Evolutionary conservation across 2,888 invertebrate species (phyloP).

Genomic region (Urechis unicinctus): DNA sequence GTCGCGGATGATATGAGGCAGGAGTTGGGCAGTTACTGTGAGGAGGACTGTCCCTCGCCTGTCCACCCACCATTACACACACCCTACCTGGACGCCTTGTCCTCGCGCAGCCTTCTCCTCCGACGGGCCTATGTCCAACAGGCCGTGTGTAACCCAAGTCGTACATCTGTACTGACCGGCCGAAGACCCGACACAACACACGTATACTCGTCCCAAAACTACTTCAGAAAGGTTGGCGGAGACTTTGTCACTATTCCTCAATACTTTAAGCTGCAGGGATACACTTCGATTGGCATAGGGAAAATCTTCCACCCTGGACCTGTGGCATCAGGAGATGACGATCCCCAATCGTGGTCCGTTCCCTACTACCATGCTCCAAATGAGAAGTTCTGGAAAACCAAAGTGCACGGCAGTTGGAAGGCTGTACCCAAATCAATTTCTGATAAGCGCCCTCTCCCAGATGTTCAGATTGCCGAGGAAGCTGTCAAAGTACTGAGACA

Average conservation of each 20-base stretch:
- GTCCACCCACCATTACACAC: too few relatives aligned
- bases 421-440: not conserved
- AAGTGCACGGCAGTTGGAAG: not conserved
- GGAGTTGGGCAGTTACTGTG: too few relatives aligned
- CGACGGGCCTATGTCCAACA: slow-evolving; percentile 19
- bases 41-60: too few relatives aligned
- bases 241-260: slow-evolving; percentile 24
- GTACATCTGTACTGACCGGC: slow-evolving; percentile 23
- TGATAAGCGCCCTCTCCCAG: not conserved
- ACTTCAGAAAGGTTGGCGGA: slow-evolving; percentile 20
- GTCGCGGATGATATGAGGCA: too few relatives aligned
- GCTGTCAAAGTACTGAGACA: not conserved
- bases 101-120: slow-evolving; percentile 17
- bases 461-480: not conserved
- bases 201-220: slow-evolving; percentile 17
- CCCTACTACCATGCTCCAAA: slow-evolving; percentile 18
- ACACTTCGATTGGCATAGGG: slow-evolving; percentile 19
- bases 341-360: slow-evolving; percentile 23
- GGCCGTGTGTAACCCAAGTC: slow-evolving; percentile 19
- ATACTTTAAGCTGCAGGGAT: slow-evolving; percentile 22
- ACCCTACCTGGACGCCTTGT: slow-evolving; percentile 21
- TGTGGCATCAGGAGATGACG: slow-evolving; percentile 13
- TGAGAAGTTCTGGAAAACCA: not conserved
- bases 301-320: slow-evolving; percentile 23
- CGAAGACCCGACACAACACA: slow-evolving; percentile 25